These are phyloP conservation scores for Rhagoletis zephyria DNA, from an alignment of 1,140 invertebrate species.

Conservation along the genomic window DNA sequence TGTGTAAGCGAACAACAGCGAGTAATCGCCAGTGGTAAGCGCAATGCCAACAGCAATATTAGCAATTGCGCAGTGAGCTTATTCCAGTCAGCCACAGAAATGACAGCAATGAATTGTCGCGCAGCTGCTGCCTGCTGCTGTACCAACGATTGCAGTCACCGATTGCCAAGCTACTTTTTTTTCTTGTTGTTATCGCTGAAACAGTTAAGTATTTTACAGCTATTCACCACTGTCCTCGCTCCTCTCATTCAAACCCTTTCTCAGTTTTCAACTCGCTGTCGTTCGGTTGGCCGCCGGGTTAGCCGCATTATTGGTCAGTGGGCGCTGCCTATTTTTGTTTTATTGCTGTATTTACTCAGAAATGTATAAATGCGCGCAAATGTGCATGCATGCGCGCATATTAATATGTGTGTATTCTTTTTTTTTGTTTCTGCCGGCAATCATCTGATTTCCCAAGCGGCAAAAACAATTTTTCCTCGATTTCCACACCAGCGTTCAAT, in stretches of 20 bases:
- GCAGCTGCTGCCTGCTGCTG: constrained; percentile 6
- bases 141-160: background rate
- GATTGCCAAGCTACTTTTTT: background rate
- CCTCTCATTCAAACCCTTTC: background rate
- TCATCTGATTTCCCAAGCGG: constrained; percentile 34
- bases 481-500: background rate
- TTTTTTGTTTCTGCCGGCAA: constrained; percentile 8
- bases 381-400: background rate
- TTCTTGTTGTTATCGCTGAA: background rate
- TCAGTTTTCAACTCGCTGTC: background rate
- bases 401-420: background rate
- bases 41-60: background rate
- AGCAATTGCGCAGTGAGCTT: background rate
- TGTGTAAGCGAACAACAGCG: background rate
- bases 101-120: constrained; percentile 35
- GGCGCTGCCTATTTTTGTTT: background rate
- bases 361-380: background rate
- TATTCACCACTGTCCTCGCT: background rate
- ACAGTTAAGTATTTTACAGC: constrained; percentile 21
- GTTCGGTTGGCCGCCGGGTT: background rate
- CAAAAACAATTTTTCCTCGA: constrained; percentile 20
- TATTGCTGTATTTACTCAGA: constrained; percentile 3
- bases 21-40: background rate
- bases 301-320: constrained; percentile 15
- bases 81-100: constrained; percentile 37